phyloP scores from a whole-genome alignment of 2,113 vertebrate genomes.

The Notothenia rossii region DNA sequence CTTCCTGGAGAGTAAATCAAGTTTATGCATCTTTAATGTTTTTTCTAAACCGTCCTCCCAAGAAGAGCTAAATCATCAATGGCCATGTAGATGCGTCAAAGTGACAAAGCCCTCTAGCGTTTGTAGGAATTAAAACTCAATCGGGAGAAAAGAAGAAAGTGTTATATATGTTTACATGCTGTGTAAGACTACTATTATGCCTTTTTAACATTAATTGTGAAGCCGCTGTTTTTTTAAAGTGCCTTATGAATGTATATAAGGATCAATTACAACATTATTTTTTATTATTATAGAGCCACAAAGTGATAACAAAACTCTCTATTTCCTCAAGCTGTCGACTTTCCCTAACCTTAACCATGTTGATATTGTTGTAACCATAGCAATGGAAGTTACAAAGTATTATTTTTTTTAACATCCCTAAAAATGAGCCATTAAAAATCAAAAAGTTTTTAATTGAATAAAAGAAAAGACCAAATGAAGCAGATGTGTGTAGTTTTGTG shows the following conservation, averaged over 20 bases:
- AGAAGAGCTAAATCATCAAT: background rate
- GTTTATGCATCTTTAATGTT: conserved; percentile 3
- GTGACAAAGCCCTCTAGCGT: conserved; percentile 1
- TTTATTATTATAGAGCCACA: background rate
- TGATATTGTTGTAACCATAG: conserved; percentile 6
- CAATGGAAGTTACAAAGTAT: background rate
- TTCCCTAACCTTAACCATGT: background rate
- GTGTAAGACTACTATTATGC: too few species aligned
- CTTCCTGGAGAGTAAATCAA: background rate
- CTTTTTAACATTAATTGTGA: too few species aligned
- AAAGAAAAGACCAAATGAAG: background rate
- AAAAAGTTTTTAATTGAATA: too few species aligned
- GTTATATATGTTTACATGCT: too few species aligned
- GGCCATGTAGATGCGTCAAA: background rate
- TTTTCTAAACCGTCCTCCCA: background rate
- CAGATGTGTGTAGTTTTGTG: background rate
- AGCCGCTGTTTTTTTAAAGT: too few species aligned
- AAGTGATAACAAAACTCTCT: background rate
- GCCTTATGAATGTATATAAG: too few species aligned
- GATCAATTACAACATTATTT: too few species aligned
- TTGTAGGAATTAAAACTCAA: background rate
- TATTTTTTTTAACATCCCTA: background rate
- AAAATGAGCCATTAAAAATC: too few species aligned
- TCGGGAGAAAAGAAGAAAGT: background rate
- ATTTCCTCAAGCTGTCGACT: background rate